Evolutionary conservation across 2,888 invertebrate species (phyloP), one percentile per base, ranked within the genome.

Genomic region (Notocelia uddmanniana): DNA sequence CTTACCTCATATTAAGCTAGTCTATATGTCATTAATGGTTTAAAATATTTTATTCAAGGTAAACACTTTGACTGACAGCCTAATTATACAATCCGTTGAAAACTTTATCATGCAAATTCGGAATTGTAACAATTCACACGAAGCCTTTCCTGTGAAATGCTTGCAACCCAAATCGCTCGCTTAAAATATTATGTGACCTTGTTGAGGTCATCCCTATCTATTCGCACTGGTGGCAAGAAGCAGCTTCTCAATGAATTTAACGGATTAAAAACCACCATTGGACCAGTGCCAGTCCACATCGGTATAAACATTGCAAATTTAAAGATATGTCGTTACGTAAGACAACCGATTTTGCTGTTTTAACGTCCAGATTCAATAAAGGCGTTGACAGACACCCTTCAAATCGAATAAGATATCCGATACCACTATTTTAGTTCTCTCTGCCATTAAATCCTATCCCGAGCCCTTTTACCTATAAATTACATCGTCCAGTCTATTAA

Each of bases 181-280:
- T 75, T 77, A 75, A 80, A 81, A 83, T 85, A 83, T 83, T 78
- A 75, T 72, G 69, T 82, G 88, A 92, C 93, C 93, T 92, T 93
- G 89, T 64, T 73, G 86, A 89, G 92, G 92, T 93, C 91, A 86
- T 81, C 79, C 74, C 79, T 85, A 86, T 89, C 89, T 87, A 86
- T 88, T 85, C 84, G 81, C 87, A 87, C 84, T 81, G 85, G 85
- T 55, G 82, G 83, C 87, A 84, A 90, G 92, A 89, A 92, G 80
- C 86, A 84, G 87, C 88, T 85, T 87, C 86, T 91, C 86, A 92
- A 92, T 92, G 92, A 92, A 91, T 91, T 84, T 80, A 89, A 91
- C 86, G 85, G 89, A 91, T 91, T 92, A 91, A 92, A 91, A 92
- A 91, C 84, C 89, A 88, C 86, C 85, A 88, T 87, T 93, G 93